Conservation (phyloP, 2,113 vertebrate genomes). For the Girardinichthys multiradiatus region DNA sequence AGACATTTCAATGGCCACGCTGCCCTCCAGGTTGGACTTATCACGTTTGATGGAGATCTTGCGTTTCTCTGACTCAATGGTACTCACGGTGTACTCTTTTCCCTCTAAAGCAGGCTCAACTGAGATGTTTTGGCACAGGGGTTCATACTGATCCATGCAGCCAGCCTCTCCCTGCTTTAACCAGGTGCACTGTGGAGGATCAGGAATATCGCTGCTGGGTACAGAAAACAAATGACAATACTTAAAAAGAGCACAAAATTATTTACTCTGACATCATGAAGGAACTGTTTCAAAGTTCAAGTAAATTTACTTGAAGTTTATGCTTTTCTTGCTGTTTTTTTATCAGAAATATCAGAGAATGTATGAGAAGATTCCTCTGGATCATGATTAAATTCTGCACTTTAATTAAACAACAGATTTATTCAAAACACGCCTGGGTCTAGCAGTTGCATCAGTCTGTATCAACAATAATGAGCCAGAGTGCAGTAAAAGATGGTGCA, state of each 20-base stretch:
- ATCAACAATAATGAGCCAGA: too few species aligned
- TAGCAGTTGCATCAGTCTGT: too few species aligned
- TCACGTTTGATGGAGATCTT: constrained; percentile 69
- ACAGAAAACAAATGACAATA: background rate
- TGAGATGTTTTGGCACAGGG: constrained; percentile 26
- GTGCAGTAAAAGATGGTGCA: too few species aligned
- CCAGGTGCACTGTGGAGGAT: constrained; percentile 62
- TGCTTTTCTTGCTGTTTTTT: too few species aligned
- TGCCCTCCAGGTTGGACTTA: constrained; percentile 56
- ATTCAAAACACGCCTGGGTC: too few species aligned
- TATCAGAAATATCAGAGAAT: too few species aligned
- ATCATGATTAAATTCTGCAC: too few species aligned
- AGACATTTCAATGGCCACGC: constrained; percentile 78
- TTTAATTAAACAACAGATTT: too few species aligned
- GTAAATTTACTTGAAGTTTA: too few species aligned
- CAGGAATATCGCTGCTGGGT: constrained; percentile 34
- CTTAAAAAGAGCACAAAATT: background rate
- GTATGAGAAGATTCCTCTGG: too few species aligned
- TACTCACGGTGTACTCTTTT: constrained; percentile 60
- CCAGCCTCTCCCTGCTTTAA: constrained; percentile 46
- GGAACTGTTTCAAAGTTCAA: background rate
- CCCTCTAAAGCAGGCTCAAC: constrained; percentile 63
- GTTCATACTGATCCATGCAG: constrained; percentile 37
- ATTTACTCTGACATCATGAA: background rate
- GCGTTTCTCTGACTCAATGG: constrained; percentile 68